phyloP scores from a whole-genome alignment of 1,140 invertebrate species.

The Drosophila sp. region DNA sequence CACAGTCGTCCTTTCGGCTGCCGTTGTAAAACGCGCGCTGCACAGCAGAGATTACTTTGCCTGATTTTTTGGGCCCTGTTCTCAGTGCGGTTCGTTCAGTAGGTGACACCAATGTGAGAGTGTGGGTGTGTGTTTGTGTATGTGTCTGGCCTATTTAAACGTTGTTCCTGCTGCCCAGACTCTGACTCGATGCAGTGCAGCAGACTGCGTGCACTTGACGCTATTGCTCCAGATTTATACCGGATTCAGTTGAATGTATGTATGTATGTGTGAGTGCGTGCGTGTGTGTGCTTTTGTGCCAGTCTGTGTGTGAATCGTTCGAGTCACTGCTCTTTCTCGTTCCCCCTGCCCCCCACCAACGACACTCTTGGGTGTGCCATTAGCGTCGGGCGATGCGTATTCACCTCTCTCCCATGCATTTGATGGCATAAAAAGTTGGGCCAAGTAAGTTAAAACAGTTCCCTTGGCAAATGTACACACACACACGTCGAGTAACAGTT shows the following conservation, averaged over 20 bases:
- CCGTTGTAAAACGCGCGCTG: constrained; percentile 48
- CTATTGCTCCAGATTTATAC: constrained; percentile 73
- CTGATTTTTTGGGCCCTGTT: constrained; percentile 31
- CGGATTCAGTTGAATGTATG: constrained; percentile 5
- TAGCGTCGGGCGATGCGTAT: constrained; percentile 48
- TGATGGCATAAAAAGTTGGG: constrained; percentile 54
- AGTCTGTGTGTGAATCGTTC: constrained; percentile 10
- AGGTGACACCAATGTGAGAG: constrained; percentile 69
- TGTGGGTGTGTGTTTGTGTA: constrained; percentile 25
- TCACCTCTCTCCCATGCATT: constrained; percentile 23
- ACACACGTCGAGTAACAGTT: constrained; percentile 23
- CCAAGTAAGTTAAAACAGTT: constrained; percentile 69
- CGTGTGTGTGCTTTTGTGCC: constrained; percentile 18
- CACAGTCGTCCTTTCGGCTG: background rate
- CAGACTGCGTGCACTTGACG: constrained; percentile 74
- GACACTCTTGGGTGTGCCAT: constrained; percentile 59
- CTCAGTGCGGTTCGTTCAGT: constrained; percentile 54
- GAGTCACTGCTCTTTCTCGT: background rate
- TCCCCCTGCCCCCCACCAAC: constrained; percentile 40
- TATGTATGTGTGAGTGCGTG: constrained; percentile 7
- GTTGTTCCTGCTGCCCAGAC: constrained; percentile 16
- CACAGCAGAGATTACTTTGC: constrained; percentile 70
- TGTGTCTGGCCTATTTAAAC: constrained; percentile 58
- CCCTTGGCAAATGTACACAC: constrained; percentile 2
- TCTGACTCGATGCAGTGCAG: constrained; percentile 45